Base-by-base conservation (phyloP, 2,888 invertebrate genomes). In the Spialia ferax region DNA sequence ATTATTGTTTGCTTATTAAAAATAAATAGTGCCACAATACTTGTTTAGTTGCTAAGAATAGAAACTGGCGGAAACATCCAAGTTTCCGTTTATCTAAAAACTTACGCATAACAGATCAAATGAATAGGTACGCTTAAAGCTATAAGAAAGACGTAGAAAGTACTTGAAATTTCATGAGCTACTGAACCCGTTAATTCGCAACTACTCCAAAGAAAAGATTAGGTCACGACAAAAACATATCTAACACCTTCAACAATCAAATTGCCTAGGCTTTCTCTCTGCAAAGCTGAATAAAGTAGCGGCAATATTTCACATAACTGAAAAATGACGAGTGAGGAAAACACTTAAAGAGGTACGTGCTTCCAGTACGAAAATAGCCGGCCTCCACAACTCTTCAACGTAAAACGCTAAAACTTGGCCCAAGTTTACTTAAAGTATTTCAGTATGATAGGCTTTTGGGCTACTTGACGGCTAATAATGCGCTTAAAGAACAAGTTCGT, bases 291-390 rank as follows among this genome's bases (percentile, higher is more conserved):
- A 18, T 59, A 66, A 62, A 66, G 45, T 67, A 35, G 66, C 66
- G 35, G 66, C 55, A 67, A 67, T 67, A 67, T 67, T 61, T 67
- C 42, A 67, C 55, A 48, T 61, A 55, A 55, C 60, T 61, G 55
- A 61, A 61, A 67, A 67, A 67, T 67, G 66, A 67, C 13, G 50
- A 50, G 50, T 23, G 50, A 50, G 23, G 15, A 26, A 54, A 54
- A 54, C 54, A 54, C 54, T 26, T 54, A 26, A 52, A 54, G 26
- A 26, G 64, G 35, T 50, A 65, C 65, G 59, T 65, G 65, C 57
- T 23, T 59, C 20, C 38, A 57, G 32, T 57, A 50, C 45, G 20
- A 65, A 65, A 65, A 52, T 65, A 65, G 50, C 52, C 11, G 23
- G 26, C 35, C 18, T 59, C 52, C 18, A 65, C 52, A 57, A 57